A percentile compares a stretch with the other conserved stretches of the same genome.
Evolutionary conservation across 1,140 invertebrate genomes (phyloP).

Genomic region (Whitmania pigra): DNA sequence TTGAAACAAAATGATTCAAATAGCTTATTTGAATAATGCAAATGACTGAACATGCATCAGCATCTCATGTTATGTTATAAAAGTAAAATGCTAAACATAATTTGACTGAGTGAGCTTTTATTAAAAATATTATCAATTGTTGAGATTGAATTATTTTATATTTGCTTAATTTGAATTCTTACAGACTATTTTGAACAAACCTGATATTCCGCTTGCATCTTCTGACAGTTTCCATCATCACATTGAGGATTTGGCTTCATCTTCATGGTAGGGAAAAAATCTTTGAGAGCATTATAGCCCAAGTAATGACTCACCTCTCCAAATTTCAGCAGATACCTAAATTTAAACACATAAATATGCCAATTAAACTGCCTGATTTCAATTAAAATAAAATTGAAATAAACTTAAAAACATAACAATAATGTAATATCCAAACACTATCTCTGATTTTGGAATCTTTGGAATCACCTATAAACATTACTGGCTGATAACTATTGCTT

Average conservation of each 20-base stretch:
- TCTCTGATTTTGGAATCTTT: background rate
- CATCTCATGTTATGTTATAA: too few species aligned
- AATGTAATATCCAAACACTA: background rate
- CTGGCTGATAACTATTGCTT: background rate
- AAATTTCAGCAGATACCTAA: conserved; percentile 73
- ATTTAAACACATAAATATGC: conserved; percentile 25
- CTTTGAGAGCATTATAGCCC: conserved; percentile 88
- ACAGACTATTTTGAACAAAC: conserved; percentile 5
- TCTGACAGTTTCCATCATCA: conserved; percentile 65
- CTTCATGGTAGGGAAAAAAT: conserved; percentile 88
- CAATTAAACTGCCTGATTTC: background rate
- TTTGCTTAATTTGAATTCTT: too few species aligned
- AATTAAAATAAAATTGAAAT: background rate
- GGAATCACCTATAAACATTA: too few species aligned
- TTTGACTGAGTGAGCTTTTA: too few species aligned
- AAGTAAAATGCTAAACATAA: too few species aligned
- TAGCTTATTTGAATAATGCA: too few species aligned
- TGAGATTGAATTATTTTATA: too few species aligned
- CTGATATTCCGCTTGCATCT: conserved; percentile 58
- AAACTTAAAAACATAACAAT: background rate
- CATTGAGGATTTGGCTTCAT: conserved; percentile 84
- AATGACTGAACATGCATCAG: too few species aligned
- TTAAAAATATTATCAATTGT: too few species aligned
- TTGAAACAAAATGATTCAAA: conserved; percentile 8
- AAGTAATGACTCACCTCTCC: conserved; percentile 78